These are phyloP conservation scores for Vidua macroura DNA, from an alignment of 2,113 vertebrate genomes.

Conservation along the genomic window DNA sequence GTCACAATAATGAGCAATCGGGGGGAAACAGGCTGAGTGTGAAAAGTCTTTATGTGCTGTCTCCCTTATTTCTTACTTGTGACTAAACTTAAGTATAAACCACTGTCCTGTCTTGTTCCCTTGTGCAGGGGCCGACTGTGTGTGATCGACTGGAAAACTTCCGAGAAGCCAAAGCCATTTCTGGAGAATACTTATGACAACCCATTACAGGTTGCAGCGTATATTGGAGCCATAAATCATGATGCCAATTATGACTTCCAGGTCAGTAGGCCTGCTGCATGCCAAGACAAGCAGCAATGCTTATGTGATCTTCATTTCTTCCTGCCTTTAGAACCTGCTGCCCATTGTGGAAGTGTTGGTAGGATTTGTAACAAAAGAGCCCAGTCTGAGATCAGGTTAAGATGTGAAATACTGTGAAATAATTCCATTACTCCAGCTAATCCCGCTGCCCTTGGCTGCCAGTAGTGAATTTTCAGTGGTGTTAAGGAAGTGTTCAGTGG, in stretches of 20 bases:
- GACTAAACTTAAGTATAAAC: not conserved
- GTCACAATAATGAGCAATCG: not conserved
- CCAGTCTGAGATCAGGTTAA: not conserved
- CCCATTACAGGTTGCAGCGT: constrained; percentile 91
- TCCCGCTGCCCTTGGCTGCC: not conserved
- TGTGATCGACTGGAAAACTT: constrained; percentile 97
- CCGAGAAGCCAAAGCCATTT: constrained; percentile 88
- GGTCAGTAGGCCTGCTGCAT: constrained; percentile 70
- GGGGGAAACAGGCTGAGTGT: not conserved
- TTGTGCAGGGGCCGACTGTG: constrained; percentile 84
- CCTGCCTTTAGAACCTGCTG: not conserved
- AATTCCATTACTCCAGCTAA: not conserved
- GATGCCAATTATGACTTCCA: constrained; percentile 91
- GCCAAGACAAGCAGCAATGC: not conserved
- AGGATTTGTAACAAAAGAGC: not conserved
- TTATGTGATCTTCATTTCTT: not conserved
- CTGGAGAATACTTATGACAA: constrained; percentile 91
- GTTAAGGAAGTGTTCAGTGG: not conserved
- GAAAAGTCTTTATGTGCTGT: not conserved
- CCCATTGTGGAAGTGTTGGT: not conserved
- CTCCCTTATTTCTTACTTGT: not conserved
- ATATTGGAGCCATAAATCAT: constrained; percentile 89
- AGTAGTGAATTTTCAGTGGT: not conserved
- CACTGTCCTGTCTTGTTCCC: not conserved
- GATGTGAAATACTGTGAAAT: not conserved